Conservation (phyloP, 1,140 invertebrate genomes). For the Pinna nobilis region DNA sequence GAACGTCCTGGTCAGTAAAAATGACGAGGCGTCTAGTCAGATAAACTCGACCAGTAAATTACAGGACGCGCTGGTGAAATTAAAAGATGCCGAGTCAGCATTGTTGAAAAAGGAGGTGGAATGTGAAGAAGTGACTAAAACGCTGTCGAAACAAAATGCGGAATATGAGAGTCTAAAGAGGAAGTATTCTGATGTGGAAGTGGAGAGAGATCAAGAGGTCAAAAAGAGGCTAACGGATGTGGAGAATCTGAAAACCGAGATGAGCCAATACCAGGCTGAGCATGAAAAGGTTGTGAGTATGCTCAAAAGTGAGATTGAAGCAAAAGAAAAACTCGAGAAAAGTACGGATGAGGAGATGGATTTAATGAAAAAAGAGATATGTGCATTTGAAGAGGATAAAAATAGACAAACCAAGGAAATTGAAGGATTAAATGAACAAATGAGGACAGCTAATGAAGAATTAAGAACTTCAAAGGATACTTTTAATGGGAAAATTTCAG, state of each 20-base stretch:
- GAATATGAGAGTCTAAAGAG: too few relatives aligned
- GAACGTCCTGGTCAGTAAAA: constrained; percentile 42
- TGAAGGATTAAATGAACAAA: too few relatives aligned
- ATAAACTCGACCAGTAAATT: constrained; percentile 46
- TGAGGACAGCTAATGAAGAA: too few relatives aligned
- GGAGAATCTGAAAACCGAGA: background rate
- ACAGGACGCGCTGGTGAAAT: constrained; percentile 38
- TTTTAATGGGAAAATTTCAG: too few relatives aligned
- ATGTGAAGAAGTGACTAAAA: constrained; percentile 33
- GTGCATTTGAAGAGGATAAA: constrained; percentile 2
- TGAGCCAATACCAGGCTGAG: background rate
- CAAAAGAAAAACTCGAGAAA: background rate
- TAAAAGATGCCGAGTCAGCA: constrained; percentile 46
- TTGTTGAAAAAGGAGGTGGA: constrained; percentile 40
- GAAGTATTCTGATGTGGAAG: too few relatives aligned
- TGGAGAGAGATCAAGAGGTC: constrained; percentile 1
- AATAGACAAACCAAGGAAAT: too few relatives aligned
- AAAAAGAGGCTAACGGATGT: background rate
- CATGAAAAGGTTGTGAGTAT: background rate
- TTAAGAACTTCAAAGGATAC: too few relatives aligned
- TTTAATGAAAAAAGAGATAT: constrained; percentile 16
- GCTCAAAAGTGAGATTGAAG: background rate
- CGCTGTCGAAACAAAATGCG: too few relatives aligned
- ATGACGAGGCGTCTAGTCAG: constrained; percentile 41
- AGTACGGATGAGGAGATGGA: constrained; percentile 1